phyloP scores from a whole-genome alignment of 2,113 vertebrate species.

The Conger conger region DNA sequence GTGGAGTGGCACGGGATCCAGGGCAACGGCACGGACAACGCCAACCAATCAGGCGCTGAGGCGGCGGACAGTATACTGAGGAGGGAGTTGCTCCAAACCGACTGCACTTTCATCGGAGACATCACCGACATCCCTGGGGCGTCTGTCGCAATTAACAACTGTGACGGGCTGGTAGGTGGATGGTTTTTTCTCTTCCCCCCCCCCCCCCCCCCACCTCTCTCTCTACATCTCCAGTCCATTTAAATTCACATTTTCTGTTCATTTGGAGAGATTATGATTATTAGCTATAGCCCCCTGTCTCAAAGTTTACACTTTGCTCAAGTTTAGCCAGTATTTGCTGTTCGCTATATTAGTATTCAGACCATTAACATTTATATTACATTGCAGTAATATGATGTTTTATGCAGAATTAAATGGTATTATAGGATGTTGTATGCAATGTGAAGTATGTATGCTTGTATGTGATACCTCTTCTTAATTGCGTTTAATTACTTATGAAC shows the following conservation, averaged over 20 bases:
- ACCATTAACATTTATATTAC: background rate
- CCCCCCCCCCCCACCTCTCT: conserved; percentile 7
- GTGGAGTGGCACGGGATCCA: conserved; percentile 81
- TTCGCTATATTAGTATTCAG: background rate
- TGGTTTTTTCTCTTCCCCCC: conserved; percentile 23
- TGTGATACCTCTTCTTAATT: no score
- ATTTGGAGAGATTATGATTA: background rate
- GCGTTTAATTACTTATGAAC: no score
- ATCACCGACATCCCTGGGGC: conserved; percentile 85
- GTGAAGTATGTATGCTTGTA: background rate
- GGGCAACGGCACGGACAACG: background rate
- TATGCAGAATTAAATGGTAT: background rate
- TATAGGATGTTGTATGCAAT: background rate
- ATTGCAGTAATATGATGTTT: no score
- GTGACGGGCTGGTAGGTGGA: conserved; percentile 93
- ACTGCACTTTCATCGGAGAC: conserved; percentile 92
- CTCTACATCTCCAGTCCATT: background rate
- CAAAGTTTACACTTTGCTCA: background rate
- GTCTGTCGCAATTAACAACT: conserved; percentile 96
- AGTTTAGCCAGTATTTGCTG: no score
- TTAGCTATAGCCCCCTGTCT: background rate
- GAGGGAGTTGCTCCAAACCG: conserved; percentile 81
- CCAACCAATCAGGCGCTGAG: conserved; percentile 22
- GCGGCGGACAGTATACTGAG: conserved; percentile 68
- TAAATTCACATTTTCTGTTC: no score